Percentiles rank a stretch among this genome's conserved stretches.
Evolutionary conservation across 2,888 invertebrate species (phyloP).

Genomic region (Drosophila nr. perissopoda): DNA sequence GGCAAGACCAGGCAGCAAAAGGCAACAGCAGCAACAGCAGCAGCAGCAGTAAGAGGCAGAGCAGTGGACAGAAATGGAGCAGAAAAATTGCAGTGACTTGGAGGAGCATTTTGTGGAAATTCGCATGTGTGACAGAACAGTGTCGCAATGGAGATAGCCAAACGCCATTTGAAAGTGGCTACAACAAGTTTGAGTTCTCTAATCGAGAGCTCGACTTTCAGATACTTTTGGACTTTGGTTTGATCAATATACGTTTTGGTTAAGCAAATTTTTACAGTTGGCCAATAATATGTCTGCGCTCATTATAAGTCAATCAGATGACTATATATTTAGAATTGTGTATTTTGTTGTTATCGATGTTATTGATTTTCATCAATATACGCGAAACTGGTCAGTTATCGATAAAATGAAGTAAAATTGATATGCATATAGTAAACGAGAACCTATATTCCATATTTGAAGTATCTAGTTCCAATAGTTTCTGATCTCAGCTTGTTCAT

Average conservation of each 20-base stretch:
- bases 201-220: background rate
- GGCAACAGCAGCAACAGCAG: slow-evolving; percentile 26
- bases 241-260: background rate
- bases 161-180: slow-evolving; percentile 60
- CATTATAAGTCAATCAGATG: background rate
- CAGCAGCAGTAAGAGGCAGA: slow-evolving; percentile 4
- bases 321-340: background rate
- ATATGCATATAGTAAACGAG: background rate
- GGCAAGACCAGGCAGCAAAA: slow-evolving; percentile 6
- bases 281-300: too few species aligned
- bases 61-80: slow-evolving; percentile 72
- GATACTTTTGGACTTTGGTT: background rate
- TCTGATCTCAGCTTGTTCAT: background rate
- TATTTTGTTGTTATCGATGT: background rate
- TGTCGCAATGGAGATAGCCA: slow-evolving; percentile 64
- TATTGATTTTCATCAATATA: background rate
- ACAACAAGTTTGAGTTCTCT: slow-evolving; percentile 1
- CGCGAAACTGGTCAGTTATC: background rate
- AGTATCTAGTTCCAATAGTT: background rate
- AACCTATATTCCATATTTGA: background rate
- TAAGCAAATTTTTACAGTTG: background rate
- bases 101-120: slow-evolving; percentile 70
- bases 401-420: background rate
- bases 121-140: slow-evolving; percentile 74
- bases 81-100: slow-evolving; percentile 79